These are phyloP conservation scores for Columba livia DNA, from an alignment of 2,113 vertebrate species.

Conservation along the genomic window DNA sequence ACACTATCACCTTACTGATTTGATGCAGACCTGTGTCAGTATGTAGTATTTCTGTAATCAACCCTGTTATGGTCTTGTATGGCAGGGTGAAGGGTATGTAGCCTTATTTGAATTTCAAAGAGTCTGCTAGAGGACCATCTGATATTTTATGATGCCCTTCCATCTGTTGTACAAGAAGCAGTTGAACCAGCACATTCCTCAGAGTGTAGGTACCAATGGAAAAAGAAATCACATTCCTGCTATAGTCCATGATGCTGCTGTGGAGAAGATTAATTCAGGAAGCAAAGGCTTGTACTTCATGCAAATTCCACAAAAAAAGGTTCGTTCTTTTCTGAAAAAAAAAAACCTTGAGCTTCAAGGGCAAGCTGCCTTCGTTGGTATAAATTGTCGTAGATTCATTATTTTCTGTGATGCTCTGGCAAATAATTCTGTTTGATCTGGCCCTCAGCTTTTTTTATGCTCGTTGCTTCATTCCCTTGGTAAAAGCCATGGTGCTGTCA, in stretches of 20 bases:
- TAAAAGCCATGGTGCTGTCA: neutral
- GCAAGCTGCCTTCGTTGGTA: neutral
- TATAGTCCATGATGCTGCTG: neutral
- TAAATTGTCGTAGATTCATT: neutral
- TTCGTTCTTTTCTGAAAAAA: neutral
- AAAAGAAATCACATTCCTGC: neutral
- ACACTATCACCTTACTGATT: neutral
- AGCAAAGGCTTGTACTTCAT: neutral
- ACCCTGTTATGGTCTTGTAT: neutral
- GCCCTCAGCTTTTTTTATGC: neutral
- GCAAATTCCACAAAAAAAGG: neutral
- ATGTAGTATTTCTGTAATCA: neutral
- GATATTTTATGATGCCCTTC: conserved; percentile 4
- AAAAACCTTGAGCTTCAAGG: neutral
- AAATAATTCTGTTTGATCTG: neutral
- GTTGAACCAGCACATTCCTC: neutral
- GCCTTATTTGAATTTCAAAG: conserved; percentile 35
- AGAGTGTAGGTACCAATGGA: neutral
- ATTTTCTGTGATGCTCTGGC: neutral
- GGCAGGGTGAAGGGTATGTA: neutral
- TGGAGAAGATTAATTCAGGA: neutral
- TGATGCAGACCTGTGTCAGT: neutral
- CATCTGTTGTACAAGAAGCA: conserved; percentile 21
- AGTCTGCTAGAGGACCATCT: neutral
- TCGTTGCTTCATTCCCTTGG: neutral